Evolutionary conservation across 2,888 invertebrate genomes (phyloP).

Genomic region (Chrysodeixis includens): DNA sequence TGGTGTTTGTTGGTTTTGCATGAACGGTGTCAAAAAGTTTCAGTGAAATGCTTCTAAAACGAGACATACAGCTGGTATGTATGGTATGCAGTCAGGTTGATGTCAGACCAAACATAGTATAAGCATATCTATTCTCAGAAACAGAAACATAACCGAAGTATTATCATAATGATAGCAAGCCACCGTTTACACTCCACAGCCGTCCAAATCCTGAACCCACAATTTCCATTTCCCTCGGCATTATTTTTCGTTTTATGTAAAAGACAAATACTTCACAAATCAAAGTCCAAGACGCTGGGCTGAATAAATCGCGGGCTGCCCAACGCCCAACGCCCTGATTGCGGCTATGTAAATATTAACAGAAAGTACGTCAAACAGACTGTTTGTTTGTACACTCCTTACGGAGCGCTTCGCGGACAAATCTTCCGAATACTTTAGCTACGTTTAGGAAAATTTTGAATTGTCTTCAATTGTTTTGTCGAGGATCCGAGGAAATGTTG

Average conservation of each 20-base stretch:
- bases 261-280: constrained; percentile 68
- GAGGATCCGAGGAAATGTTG: background rate
- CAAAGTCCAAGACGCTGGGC: constrained; percentile 65
- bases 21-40: constrained; percentile 2
- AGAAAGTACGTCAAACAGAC: constrained; percentile 55
- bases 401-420: constrained; percentile 34
- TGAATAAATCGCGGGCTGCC: constrained; percentile 56
- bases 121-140: background rate
- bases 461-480: constrained; percentile 15
- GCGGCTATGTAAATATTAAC: constrained; percentile 55
- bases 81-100: no score
- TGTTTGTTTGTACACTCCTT: constrained; percentile 46
- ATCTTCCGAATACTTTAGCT: constrained; percentile 45
- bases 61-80: no score
- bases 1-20: background rate
- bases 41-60: background rate
- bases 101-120: background rate
- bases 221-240: constrained; percentile 38
- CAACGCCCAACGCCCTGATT: constrained; percentile 56
- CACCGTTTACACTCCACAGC: background rate
- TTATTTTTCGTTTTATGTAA: constrained; percentile 57
- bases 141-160: constrained; percentile 3
- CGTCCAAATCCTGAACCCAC: constrained; percentile 8
- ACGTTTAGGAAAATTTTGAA: constrained; percentile 22
- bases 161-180: background rate